phyloP scores from a whole-genome alignment of 2,888 invertebrate species.

The Liopterus haemorrhoidalis region DNA sequence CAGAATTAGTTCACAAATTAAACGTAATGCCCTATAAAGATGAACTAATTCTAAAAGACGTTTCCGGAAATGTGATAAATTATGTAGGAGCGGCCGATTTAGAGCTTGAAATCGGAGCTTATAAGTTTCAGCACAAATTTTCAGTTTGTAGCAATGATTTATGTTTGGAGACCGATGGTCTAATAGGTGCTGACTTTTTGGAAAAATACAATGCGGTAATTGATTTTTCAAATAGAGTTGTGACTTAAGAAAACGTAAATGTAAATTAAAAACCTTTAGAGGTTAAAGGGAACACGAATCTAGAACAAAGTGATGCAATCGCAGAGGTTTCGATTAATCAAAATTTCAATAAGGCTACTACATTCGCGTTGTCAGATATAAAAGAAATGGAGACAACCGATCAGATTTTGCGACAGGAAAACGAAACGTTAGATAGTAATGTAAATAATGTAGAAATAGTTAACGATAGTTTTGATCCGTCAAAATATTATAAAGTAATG shows the following conservation, averaged over 20 bases:
- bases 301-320: no score
- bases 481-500: no score
- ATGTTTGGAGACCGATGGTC: slow-evolving; percentile 4
- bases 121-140: slow-evolving; percentile 6
- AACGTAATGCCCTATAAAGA: not conserved
- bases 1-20: not conserved
- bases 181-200: slow-evolving; percentile 13
- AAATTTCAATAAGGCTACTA: no score
- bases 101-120: not conserved
- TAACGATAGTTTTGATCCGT: no score
- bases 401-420: no score
- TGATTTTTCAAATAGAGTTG: not conserved
- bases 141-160: slow-evolving; percentile 2
- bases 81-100: not conserved
- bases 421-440: no score
- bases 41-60: not conserved
- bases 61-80: slow-evolving; percentile 3
- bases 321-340: no score
- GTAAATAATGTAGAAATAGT: no score
- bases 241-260: no score
- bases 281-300: no score
- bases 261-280: no score
- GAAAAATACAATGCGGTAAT: slow-evolving; percentile 1
- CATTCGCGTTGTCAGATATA: not conserved
- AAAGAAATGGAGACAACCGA: not conserved